Base-by-base conservation (phyloP, 1,140 invertebrate species). In the Andrena cerasifolii region DNA sequence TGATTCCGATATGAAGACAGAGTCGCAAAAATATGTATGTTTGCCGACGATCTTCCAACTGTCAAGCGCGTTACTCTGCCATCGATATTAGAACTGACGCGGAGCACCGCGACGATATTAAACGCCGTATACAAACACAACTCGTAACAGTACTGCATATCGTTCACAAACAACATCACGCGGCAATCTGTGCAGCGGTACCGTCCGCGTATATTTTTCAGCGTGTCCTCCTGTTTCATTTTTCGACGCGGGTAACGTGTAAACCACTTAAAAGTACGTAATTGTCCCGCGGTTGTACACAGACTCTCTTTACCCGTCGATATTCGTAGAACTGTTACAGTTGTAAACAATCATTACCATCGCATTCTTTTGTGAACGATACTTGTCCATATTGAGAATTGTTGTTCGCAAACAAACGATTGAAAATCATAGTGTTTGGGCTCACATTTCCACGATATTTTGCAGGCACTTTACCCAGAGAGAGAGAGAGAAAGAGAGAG, bases 11-110 rank as follows among this genome's bases (percentile, higher is more conserved):
- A 84, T 70, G 54, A 84, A 66, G 71, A 83, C 33, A 33, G 43
- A 72, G 51, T 65, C 49, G 40, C 33, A 77, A 78, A 63, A 84
- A 80, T 79, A 84, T 84, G 67, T 77, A 84, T 86, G 73, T 87
- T 85, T 90, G 63, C 72, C 59, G 51, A 82, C 12, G 79, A 74
- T 74, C 85, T 85, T 84, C 80, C 40, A 81, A 82, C 73, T 86
- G 80, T 85, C 81, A 26, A 78, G 33, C 63, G 33, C 45, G 47
- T 61, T 47, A 47, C 75, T 79, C 53, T 76, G 36, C 36, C n/a
- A 10, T 40, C 36, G 36, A 40, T 40, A 40, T 40, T 40, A 40
- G 36, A 40, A 40, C 3, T 10, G 36, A 5, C 3, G 10, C 36
- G 10, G 36, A 3, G 10, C 36, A 5, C 36, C 10, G 4, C 10